Evolutionary conservation across 2,888 invertebrate genomes (phyloP), one percentile per base, ranked within the genome.

Genomic region (Scotopteryx bipunctaria): DNA sequence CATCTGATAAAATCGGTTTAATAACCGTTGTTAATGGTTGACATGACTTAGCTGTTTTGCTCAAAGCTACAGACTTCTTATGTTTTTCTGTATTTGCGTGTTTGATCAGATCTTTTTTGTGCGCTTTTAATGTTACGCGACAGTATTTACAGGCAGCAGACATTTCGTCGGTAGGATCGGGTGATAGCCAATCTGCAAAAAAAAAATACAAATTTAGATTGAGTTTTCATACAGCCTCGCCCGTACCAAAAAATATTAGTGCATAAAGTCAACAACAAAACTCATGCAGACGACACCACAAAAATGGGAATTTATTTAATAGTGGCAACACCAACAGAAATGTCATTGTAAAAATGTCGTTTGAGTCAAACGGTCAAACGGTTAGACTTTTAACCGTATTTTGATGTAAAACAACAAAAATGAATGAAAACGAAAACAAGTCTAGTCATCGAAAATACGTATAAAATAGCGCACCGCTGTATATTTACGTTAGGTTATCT

Each of bases 1-100:
- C 42, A 38, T 59, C 55, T 5, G 52, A 25, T 36, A 61, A 48
- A 6, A 33, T 40, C 46, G 53, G 50, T 51, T 54, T 54, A 48
- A 43, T 17, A 9, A 25, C 17, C n/a, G n/a, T n/a, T 38, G 51
- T 25, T 13, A 54, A 35, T 9, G 38, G 13, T 51, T 60, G 43
- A 17, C 14, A 38, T 23, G 50, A 17, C 15, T 31, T 31, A 2
- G 31, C 31, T 31, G 13, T 4, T 13, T 31, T 31, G 11, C 13
- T 13, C 13, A 9, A 44, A 6, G 52, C 16, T 19, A 17, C 35
- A 5, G 42, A 40, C 48, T 60, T 63, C 52, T 53, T 37, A 56
- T 69, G 71, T 48, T 71, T 69, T 35, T 67, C 54, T 16, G 63
- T 63, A 37, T 38, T 56, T 14, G 65, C 56, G 46, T 71, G 71